Percentiles rank a stretch among this genome's conserved stretches.
Conservation (phyloP, 1,140 invertebrate species). For the Bombyx mandarina region DNA sequence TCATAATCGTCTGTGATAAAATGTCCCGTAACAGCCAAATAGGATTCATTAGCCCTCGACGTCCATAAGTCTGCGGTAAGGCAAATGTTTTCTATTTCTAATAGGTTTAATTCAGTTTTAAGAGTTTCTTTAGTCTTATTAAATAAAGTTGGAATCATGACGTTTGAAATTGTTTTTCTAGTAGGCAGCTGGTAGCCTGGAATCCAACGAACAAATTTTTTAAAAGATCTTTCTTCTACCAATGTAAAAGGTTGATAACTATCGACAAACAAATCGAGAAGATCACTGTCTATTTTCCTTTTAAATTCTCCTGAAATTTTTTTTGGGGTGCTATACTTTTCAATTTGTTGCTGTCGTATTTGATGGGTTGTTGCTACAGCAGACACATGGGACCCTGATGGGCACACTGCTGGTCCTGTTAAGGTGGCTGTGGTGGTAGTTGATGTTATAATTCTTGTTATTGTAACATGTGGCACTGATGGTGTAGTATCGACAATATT, state of each 20-base stretch:
- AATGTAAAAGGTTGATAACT: background rate
- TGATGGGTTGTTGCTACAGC: background rate
- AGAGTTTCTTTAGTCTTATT: background rate
- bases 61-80: slow-evolving; percentile 7
- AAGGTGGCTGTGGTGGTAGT: background rate
- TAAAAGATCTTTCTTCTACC: background rate
- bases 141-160: background rate
- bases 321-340: background rate
- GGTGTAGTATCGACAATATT: background rate
- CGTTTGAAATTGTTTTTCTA: background rate
- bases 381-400: background rate
- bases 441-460: background rate
- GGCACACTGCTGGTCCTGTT: background rate
- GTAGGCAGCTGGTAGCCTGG: background rate
- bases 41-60: slow-evolving; percentile 4
- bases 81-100: slow-evolving; percentile 4
- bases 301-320: background rate
- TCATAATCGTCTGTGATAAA: slow-evolving; percentile 1
- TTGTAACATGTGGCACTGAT: background rate
- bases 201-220: background rate
- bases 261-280: background rate
- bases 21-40: slow-evolving; percentile 6
- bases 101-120: background rate
- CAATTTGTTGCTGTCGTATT: background rate
- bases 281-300: background rate